A percentile compares a stretch with the other conserved stretches of the same genome.
These are phyloP conservation scores for Hucho hucho DNA, from an alignment of 2,113 vertebrate species.

Conservation along the genomic window DNA sequence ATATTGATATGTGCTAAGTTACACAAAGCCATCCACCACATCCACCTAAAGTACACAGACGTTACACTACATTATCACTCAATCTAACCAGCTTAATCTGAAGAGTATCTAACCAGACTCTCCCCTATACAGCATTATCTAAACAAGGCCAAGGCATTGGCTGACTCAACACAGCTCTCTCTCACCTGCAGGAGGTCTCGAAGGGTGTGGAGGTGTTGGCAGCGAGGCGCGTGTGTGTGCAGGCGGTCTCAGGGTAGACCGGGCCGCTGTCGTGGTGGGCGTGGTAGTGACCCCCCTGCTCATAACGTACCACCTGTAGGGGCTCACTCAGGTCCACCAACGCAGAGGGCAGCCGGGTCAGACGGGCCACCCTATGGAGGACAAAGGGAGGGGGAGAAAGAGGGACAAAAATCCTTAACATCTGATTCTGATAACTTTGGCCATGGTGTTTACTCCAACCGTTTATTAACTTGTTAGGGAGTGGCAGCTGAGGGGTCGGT, in stretches of 20 bases:
- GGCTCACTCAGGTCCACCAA: conserved; percentile 95
- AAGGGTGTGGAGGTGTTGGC: conserved; percentile 87
- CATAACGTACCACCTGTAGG: conserved; percentile 91
- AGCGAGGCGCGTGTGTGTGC: conserved; percentile 89
- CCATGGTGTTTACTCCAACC: no score
- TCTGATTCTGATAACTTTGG: no score
- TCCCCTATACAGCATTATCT: neutral
- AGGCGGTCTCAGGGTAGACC: conserved; percentile 91
- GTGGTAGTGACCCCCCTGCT: conserved; percentile 95
- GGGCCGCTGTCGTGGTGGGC: conserved; percentile 97
- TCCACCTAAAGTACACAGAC: neutral
- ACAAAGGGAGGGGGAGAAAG: neutral
- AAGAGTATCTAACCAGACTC: no score
- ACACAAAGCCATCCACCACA: conserved; percentile 42
- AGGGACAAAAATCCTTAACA: neutral
- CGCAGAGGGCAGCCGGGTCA: conserved; percentile 85
- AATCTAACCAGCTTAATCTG: no score
- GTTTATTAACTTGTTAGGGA: no score
- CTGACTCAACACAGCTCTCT: neutral
- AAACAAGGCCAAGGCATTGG: neutral
- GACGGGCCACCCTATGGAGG: conserved; percentile 82
- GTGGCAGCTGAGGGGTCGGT: no score
- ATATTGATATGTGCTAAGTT: conserved; percentile 75
- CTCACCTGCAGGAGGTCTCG: conserved; percentile 95
- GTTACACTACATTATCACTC: neutral